Evolutionary conservation across 2,113 vertebrate species (phyloP).

Genomic region (Columba livia): DNA sequence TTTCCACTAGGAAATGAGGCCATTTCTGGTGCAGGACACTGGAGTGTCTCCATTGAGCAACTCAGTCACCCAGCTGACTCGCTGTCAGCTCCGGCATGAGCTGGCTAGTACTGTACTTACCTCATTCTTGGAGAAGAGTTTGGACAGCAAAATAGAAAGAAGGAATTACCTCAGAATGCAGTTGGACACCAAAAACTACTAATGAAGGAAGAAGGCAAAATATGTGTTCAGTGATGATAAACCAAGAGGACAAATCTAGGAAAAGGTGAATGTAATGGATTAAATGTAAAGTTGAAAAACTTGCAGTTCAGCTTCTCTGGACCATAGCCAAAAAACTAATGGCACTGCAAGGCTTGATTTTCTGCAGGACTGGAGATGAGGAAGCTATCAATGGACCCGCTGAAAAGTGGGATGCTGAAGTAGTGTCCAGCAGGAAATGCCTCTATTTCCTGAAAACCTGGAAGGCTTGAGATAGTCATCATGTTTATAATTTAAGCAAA

Average conservation of each 20-base stretch:
- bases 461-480: neutral
- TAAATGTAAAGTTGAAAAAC: neutral
- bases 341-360: neutral
- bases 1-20: slow-evolving; percentile 6
- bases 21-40: neutral
- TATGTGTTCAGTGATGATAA: neutral
- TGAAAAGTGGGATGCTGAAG: slow-evolving; percentile 3
- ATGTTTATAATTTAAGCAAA: neutral
- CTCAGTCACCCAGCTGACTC: slow-evolving; percentile 1
- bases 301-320: neutral
- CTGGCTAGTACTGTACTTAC: slow-evolving; percentile 5
- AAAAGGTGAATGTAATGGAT: neutral
- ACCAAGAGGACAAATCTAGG: neutral
- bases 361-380: neutral
- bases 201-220: neutral
- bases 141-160: neutral
- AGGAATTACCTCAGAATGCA: neutral
- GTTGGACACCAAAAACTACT: neutral
- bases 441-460: slow-evolving; percentile 1
- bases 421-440: neutral
- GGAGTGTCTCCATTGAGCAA: neutral
- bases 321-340: neutral
- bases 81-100: neutral
- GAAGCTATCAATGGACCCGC: neutral
- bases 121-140: slow-evolving; percentile 1